Conservation (phyloP, 2,888 invertebrate genomes). For the Argyresthia albistria region DNA sequence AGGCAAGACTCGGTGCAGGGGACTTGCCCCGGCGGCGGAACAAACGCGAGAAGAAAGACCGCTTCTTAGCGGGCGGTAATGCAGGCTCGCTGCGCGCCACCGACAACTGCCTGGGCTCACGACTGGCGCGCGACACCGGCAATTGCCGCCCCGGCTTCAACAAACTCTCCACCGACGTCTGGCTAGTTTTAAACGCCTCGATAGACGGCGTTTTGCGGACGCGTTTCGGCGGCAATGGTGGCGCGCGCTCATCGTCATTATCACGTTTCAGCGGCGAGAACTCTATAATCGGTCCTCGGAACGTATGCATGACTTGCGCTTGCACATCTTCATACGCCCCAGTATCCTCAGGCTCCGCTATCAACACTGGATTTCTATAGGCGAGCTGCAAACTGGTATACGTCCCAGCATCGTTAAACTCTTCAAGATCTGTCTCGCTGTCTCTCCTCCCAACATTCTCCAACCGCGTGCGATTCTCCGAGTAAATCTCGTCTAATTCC, state of each 20-base stretch:
- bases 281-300: conserved; percentile 67
- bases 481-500: conserved; percentile 86
- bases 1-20: conserved; percentile 53
- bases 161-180: conserved; percentile 53
- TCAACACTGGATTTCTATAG: conserved; percentile 84
- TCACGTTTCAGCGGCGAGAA: conserved; percentile 67
- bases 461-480: conserved; percentile 77
- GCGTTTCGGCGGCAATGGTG: conserved; percentile 87
- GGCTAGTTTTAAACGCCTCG: conserved; percentile 51
- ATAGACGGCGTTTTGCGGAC: conserved; percentile 66
- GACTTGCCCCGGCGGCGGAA: conserved; percentile 59
- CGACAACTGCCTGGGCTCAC: conserved; percentile 26
- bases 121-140: conserved; percentile 33
- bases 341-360: conserved; percentile 58
- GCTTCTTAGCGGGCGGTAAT: conserved; percentile 55
- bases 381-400: conserved; percentile 90
- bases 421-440: conserved; percentile 68
- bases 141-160: conserved; percentile 46
- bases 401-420: conserved; percentile 84
- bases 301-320: conserved; percentile 40
- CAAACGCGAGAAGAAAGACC: conserved; percentile 59
- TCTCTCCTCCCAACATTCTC: conserved; percentile 42
- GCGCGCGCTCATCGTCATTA: conserved; percentile 75
- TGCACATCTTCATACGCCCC: conserved; percentile 76
- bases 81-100: conserved; percentile 53